Conservation (phyloP, 2,888 invertebrate species). For the Athalia rosae region DNA sequence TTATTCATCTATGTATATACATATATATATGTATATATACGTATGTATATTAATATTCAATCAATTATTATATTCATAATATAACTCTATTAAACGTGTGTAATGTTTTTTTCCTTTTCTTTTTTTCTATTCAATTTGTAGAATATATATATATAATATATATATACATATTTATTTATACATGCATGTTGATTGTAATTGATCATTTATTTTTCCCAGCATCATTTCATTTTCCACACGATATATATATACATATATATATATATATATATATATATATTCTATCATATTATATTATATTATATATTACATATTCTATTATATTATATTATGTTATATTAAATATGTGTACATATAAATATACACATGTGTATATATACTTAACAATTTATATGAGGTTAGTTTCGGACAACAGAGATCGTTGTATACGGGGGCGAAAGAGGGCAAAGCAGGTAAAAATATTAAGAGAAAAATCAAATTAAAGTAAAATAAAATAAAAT, state of each 20-base stretch:
- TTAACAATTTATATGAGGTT: conserved; percentile 57
- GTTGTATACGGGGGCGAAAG: conserved; percentile 62
- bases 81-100: conserved; percentile 51
- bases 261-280: too few species aligned
- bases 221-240: too few species aligned
- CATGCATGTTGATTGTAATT: conserved; percentile 49
- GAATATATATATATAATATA: neutral
- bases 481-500: neutral
- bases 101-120: conserved; percentile 46
- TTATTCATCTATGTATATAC: conserved; percentile 47
- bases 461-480: neutral
- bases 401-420: conserved; percentile 64
- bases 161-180: conserved; percentile 1
- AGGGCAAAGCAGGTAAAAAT: conserved; percentile 18
- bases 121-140: neutral
- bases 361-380: conserved; percentile 4
- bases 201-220: neutral
- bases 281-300: too few species aligned
- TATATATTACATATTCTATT: neutral
- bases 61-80: conserved; percentile 30
- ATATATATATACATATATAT: too few species aligned
- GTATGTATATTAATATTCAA: conserved; percentile 7
- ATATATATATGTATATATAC: conserved; percentile 9
- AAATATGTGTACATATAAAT: conserved; percentile 1
- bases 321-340: neutral